Conservation (phyloP, 2,888 invertebrate species). For the Laothoe populi region DNA sequence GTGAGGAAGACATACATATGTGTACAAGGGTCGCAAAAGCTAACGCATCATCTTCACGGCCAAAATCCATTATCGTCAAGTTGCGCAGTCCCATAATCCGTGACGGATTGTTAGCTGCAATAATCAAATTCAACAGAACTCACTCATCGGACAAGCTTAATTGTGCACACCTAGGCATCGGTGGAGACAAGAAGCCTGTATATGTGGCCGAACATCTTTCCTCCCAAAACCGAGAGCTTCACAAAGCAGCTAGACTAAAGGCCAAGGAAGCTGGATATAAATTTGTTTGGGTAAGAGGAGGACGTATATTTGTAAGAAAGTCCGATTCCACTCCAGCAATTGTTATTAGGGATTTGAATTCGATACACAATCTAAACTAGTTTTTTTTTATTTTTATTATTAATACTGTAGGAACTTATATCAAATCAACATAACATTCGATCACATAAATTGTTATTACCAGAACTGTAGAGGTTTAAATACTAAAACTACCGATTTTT, state of each 20-base stretch:
- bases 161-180: background rate
- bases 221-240: background rate
- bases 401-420: background rate
- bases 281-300: background rate
- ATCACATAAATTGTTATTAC: background rate
- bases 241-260: background rate
- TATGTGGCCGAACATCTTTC: background rate
- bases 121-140: background rate
- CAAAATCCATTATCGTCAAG: background rate
- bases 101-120: background rate
- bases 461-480: background rate
- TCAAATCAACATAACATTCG: background rate
- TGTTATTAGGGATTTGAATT: background rate
- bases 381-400: background rate
- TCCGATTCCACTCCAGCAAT: background rate
- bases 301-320: background rate
- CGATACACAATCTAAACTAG: background rate
- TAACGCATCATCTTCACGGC: background rate
- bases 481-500: background rate
- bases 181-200: background rate
- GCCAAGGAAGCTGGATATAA: background rate
- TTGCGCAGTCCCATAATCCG: background rate
- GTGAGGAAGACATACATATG: background rate
- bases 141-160: background rate
- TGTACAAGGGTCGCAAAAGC: background rate